These are phyloP conservation scores for Spheniscus humboldti DNA, from an alignment of 2,797 vertebrate species.

Conservation along the genomic window DNA sequence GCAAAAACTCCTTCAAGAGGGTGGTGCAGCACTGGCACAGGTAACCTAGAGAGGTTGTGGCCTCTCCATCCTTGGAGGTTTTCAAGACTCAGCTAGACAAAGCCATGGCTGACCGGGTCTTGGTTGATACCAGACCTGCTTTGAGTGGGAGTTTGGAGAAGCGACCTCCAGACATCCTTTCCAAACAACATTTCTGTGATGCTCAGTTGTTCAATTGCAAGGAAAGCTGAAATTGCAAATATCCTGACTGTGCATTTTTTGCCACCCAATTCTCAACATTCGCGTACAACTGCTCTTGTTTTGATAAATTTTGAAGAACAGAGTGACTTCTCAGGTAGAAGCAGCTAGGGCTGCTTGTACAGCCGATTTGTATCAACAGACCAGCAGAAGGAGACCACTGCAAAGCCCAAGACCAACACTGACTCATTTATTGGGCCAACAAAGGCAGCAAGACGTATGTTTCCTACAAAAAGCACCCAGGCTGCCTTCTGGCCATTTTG, in stretches of 20 bases:
- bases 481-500: not conserved
- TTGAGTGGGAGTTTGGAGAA: not conserved
- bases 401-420: not conserved
- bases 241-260: not conserved
- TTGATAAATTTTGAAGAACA: not conserved
- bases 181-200: not conserved
- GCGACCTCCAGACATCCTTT: not conserved
- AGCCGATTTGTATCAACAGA: not conserved
- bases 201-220: not conserved
- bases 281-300: not conserved
- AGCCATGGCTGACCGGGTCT: not conserved
- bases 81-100: not conserved
- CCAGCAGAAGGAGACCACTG: not conserved
- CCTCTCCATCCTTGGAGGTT: not conserved
- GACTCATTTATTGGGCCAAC: not conserved
- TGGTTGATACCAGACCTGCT: not conserved
- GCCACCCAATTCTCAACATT: rapidly evolving
- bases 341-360: not conserved
- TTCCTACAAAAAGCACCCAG: not conserved
- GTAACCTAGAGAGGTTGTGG: not conserved
- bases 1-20: not conserved
- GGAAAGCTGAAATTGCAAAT: not conserved
- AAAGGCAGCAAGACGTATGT: not conserved
- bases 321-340: not conserved
- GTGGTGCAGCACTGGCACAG: not conserved